Evolutionary conservation across 92 coral and sea anemone species (phyloP), one percentile per base, ranked within the genome.

Genomic region (Epizoanthus scotinus): DNA sequence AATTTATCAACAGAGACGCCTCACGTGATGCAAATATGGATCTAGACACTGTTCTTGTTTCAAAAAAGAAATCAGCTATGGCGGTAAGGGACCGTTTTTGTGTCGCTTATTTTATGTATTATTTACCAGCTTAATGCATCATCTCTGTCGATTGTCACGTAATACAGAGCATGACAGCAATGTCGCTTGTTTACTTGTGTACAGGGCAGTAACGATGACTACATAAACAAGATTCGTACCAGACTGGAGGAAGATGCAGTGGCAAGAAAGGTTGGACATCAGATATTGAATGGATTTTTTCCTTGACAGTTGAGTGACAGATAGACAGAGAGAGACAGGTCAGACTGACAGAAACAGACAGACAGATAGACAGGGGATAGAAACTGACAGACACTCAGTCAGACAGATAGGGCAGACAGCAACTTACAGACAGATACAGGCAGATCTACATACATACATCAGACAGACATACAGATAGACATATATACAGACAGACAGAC

Each of bases 231-330:
- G 80, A 87, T 95, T 25, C 83, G 93, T 65, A 90, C 93, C 17
- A 84, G 95, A 20, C 87, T 94, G 36, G 97, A 94, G 52, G 98
- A 94, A 66, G 97, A 94, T 31, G 84, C 97, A 4, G 97, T 92
- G 13, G 98, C 98, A 5, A 83, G 97, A 60, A 87, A 94, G 93
- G 98, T 94, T 64, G 25, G 73, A 4, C 40, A 13, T 8, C 9
- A 18, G 4, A 31, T 62, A 34, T 12, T 27, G 42, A 10, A 4
- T 15, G 15, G 13, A 34, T 3, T 24, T 66, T 64, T 24, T 40
- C 40, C 40, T 34, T 34, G n/a, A n/a, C n/a, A n/a, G 40, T 34
- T 6, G 40, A 34, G 6, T 34, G 40, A 34, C 36, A 31, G 4
- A 31, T 31, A 34, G 40, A 34, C 6, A 34, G 0, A 34, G 5